Evolutionary conservation across 2,797 vertebrate genomes (phyloP).

Genomic region (Megalops cyprinoides): DNA sequence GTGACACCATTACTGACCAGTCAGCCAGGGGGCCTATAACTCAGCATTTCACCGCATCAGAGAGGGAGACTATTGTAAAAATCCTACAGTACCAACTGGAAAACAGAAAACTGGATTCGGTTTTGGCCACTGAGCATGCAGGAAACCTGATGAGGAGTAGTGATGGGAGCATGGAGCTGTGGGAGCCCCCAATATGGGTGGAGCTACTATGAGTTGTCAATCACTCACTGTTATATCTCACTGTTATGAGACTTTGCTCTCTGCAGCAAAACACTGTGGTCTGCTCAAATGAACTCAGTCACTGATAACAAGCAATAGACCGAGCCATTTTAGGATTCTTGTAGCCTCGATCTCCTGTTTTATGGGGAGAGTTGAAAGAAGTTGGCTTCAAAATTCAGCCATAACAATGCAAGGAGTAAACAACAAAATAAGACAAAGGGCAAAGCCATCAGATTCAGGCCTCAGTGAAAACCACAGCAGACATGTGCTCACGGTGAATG

Average conservation of each 20-base stretch:
- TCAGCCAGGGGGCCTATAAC: too few species aligned
- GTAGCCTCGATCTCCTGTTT: background rate
- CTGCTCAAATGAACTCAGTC: background rate
- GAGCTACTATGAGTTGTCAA: background rate
- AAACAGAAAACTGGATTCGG: too few species aligned
- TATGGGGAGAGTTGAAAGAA: background rate
- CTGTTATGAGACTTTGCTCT: background rate
- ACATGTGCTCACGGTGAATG: background rate
- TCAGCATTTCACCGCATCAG: too few species aligned
- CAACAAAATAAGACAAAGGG: background rate
- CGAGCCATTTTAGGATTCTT: background rate
- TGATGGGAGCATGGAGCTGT: too few species aligned
- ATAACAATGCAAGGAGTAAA: background rate
- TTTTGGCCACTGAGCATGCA: too few species aligned
- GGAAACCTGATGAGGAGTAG: too few species aligned
- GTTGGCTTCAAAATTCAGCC: background rate
- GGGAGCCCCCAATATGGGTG: background rate
- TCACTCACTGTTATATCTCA: background rate
- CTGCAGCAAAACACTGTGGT: too few species aligned
- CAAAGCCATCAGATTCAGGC: background rate
- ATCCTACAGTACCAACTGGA: too few species aligned
- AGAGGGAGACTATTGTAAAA: too few species aligned
- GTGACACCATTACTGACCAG: too few species aligned
- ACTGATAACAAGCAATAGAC: background rate
- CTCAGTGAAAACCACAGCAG: background rate